These are phyloP conservation scores for Oreamnos americanus DNA, from an alignment of 2,113 vertebrate species.

Conservation along the genomic window DNA sequence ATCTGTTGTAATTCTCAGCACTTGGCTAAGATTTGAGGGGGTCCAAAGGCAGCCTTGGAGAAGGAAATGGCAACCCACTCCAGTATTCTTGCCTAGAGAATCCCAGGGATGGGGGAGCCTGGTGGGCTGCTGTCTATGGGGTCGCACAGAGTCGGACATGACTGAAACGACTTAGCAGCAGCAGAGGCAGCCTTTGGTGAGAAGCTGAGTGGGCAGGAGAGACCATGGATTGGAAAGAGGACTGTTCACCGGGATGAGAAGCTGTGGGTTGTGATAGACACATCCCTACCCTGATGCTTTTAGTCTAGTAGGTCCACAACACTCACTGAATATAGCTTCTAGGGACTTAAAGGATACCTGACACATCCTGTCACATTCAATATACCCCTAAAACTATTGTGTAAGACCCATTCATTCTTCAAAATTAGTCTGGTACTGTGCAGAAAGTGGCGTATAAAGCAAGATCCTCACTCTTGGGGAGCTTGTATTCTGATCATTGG, in stretches of 20 bases:
- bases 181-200: not conserved
- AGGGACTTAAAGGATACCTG: not conserved
- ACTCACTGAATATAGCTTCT: not conserved
- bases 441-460: not conserved
- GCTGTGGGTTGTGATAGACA: not conserved
- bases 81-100: no score
- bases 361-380: not conserved
- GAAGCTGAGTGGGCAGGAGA: not conserved
- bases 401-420: not conserved
- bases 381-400: not conserved
- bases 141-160: no score
- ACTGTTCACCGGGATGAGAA: not conserved
- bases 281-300: not conserved
- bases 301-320: not conserved
- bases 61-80: no score
- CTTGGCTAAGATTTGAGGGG: not conserved
- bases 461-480: not conserved
- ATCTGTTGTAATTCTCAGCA: not conserved
- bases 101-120: no score
- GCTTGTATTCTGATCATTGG: no score
- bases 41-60: not conserved
- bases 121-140: no score
- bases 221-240: not conserved
- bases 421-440: not conserved
- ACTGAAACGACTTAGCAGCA: no score